Evolutionary conservation across 2,888 invertebrate species (phyloP).

Genomic region (Synanthedon myopaeformis): DNA sequence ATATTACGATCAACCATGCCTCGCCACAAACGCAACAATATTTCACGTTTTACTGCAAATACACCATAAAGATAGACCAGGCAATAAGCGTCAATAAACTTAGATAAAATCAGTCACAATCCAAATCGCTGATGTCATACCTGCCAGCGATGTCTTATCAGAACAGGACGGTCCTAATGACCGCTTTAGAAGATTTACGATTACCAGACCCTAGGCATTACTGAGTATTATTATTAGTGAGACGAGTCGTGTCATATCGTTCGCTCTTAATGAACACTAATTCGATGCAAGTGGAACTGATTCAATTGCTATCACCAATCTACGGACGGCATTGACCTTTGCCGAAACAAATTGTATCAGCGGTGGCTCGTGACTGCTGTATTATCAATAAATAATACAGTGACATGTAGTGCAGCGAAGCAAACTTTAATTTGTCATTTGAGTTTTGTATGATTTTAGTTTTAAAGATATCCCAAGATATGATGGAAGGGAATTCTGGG

Average conservation of each 20-base stretch:
- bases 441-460: no score
- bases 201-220: slow-evolving; percentile 17
- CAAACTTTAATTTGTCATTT: no score
- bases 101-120: slow-evolving; percentile 26
- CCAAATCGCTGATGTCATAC: slow-evolving; percentile 37
- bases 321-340: slow-evolving; percentile 59
- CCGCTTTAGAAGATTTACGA: slow-evolving; percentile 23
- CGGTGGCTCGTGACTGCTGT: slow-evolving; percentile 1
- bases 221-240: slow-evolving; percentile 22
- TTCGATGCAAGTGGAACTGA: slow-evolving; percentile 67
- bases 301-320: slow-evolving; percentile 64
- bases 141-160: slow-evolving; percentile 3
- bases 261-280: slow-evolving; percentile 57
- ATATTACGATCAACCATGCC: slow-evolving; percentile 25
- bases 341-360: slow-evolving; percentile 26
- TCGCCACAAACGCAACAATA: neutral
- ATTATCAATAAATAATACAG: neutral
- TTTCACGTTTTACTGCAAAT: neutral
- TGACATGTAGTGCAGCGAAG: neutral
- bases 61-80: neutral
- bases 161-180: slow-evolving; percentile 33
- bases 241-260: slow-evolving; percentile 37
- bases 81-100: neutral
- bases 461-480: no score
- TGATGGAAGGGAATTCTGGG: no score